These are phyloP conservation scores for Alligator mississippiensis DNA, from an alignment of 2,113 vertebrate species.

Conservation along the genomic window DNA sequence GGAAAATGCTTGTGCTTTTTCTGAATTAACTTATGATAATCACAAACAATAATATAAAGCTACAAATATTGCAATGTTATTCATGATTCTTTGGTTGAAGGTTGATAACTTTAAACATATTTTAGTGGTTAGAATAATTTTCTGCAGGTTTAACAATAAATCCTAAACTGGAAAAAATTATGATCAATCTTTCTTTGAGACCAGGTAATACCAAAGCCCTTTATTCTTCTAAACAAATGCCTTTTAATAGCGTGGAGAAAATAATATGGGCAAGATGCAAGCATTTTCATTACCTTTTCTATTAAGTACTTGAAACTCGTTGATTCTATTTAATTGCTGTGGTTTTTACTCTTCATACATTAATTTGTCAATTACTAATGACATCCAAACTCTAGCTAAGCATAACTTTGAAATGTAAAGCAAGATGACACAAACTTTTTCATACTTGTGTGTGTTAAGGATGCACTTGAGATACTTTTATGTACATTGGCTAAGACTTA, in stretches of 20 bases:
- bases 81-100: not conserved
- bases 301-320: slow-evolving; percentile 27
- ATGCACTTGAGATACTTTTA: slow-evolving; percentile 10
- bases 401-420: not conserved
- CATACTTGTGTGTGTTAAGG: not conserved
- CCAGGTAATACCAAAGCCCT: not conserved
- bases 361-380: not conserved
- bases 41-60: not conserved
- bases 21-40: not conserved
- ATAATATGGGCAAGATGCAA: not conserved
- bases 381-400: not conserved
- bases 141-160: not conserved
- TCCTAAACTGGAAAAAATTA: not conserved
- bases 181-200: not conserved
- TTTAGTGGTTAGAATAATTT: not conserved
- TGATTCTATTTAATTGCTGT: slow-evolving; percentile 55
- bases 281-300: slow-evolving; percentile 40
- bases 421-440: not conserved
- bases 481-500: not conserved
- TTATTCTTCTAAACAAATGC: not conserved
- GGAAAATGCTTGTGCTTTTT: not conserved
- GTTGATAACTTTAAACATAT: not conserved
- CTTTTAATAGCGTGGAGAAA: slow-evolving; percentile 29
- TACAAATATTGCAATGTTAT: not conserved
- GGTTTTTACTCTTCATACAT: not conserved